Percentiles rank a stretch among this genome's conserved stretches.
These are phyloP conservation scores for Tenodera sinensis DNA, from an alignment of 2,888 invertebrate species.

Conservation along the genomic window DNA sequence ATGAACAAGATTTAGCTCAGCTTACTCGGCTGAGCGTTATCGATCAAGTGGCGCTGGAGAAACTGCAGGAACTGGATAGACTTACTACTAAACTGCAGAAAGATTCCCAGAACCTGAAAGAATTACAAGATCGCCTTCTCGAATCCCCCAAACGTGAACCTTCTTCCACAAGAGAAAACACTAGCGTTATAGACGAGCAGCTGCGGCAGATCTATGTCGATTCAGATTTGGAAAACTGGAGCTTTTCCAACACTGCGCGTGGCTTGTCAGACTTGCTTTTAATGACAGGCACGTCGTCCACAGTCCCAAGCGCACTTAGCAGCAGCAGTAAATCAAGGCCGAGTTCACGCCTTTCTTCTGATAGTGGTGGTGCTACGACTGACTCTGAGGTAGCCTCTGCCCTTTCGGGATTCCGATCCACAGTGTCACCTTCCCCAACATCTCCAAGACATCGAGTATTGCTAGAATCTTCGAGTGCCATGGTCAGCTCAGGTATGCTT, in stretches of 20 bases:
- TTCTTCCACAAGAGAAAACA: conserved; percentile 49
- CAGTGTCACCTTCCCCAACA: conserved; percentile 17
- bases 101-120: conserved; percentile 73
- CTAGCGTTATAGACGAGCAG: conserved; percentile 65
- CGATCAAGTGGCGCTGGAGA: conserved; percentile 73
- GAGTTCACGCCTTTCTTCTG: conserved; percentile 60
- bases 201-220: conserved; percentile 65
- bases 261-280: conserved; percentile 58
- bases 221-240: conserved; percentile 62
- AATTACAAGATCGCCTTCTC: conserved; percentile 59
- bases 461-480: conserved; percentile 45
- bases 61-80: conserved; percentile 73
- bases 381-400: conserved; percentile 58
- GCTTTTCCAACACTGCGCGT: conserved; percentile 62
- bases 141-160: conserved; percentile 14
- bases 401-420: conserved; percentile 32
- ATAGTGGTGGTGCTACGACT: conserved; percentile 55
- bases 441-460: conserved; percentile 24
- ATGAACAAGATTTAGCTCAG: conserved; percentile 68
- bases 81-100: conserved; percentile 71
- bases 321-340: conserved; percentile 48
- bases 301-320: neutral
- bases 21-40: conserved; percentile 62
- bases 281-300: conserved; percentile 41
- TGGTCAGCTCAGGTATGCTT: neutral